A percentile compares a stretch with the other conserved stretches of the same genome.
phyloP scores from a whole-genome alignment of 2,888 invertebrate species.

The Andrena haemorrhoa region DNA sequence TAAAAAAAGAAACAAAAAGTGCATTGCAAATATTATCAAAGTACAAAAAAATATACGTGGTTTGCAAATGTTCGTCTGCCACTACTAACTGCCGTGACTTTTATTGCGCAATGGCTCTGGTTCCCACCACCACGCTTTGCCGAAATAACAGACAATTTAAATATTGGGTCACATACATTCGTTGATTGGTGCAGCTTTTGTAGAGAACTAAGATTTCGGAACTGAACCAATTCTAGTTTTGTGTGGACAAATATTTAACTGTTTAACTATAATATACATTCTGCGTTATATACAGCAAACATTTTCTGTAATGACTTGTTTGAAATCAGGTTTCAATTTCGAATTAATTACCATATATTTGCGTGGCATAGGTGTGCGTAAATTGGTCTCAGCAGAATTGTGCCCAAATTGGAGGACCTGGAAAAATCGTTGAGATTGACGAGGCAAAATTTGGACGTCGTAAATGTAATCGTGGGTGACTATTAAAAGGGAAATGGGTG shows the following conservation, averaged over 20 bases:
- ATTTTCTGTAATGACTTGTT: too few relatives aligned
- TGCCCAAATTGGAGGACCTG: neutral
- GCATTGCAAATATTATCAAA: neutral
- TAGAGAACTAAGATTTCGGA: neutral
- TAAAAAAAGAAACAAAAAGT: neutral
- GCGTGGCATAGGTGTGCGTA: constrained; percentile 1
- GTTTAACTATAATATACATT: too few relatives aligned
- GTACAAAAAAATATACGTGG: neutral
- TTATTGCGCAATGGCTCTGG: too few relatives aligned
- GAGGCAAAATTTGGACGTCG: constrained; percentile 4
- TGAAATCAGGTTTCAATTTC: too few relatives aligned
- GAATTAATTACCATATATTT: neutral
- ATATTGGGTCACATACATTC: neutral
- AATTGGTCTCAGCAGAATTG: neutral
- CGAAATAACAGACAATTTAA: neutral
- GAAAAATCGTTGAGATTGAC: neutral
- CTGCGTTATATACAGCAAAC: too few relatives aligned
- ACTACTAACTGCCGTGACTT: too few relatives aligned
- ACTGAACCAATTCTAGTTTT: neutral
- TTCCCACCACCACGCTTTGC: too few relatives aligned
- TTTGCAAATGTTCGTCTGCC: neutral
- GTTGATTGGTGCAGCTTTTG: constrained; percentile 8
- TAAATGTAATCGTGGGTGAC: constrained; percentile 1
- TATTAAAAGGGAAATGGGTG: neutral
- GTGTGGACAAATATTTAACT: too few relatives aligned